Conservation (phyloP, 1,140 invertebrate species). For the Diplogasteroides magnus region DNA sequence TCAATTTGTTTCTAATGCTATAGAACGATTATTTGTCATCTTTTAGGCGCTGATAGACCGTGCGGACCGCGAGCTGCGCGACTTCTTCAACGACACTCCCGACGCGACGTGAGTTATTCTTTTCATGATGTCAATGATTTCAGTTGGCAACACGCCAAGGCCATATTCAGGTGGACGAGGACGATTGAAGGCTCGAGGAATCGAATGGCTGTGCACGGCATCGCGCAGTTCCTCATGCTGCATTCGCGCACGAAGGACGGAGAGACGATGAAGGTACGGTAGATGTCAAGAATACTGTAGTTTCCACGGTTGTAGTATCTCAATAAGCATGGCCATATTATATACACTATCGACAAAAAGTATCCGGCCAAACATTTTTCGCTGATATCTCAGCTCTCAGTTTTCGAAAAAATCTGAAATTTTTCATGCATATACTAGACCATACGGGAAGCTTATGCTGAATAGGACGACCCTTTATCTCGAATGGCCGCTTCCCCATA, state of each 20-base stretch:
- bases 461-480: too few species aligned
- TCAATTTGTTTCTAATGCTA: neutral
- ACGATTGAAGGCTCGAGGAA: neutral
- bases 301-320: too few species aligned
- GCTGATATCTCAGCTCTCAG: too few species aligned
- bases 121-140: too few species aligned
- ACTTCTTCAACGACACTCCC: slow-evolving; percentile 38
- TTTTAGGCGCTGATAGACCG: slow-evolving; percentile 39
- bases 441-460: too few species aligned
- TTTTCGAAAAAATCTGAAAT: too few species aligned
- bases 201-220: slow-evolving; percentile 19
- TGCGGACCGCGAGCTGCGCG: slow-evolving; percentile 37
- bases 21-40: neutral
- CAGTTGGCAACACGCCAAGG: too few species aligned
- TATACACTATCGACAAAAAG: too few species aligned
- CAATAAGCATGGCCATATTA: too few species aligned
- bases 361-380: too few species aligned
- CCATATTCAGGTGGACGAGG: neutral
- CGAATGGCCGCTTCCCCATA: too few species aligned
- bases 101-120: slow-evolving; percentile 36
- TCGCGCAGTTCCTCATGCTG: slow-evolving; percentile 30
- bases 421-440: too few species aligned
- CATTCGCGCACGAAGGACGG: neutral
- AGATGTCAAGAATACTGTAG: neutral
- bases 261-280: neutral